Evolutionary conservation across 92 coral and sea anemone species (phyloP), one percentile per base, ranked within the genome.

Genomic region (Bergia puertoricense): DNA sequence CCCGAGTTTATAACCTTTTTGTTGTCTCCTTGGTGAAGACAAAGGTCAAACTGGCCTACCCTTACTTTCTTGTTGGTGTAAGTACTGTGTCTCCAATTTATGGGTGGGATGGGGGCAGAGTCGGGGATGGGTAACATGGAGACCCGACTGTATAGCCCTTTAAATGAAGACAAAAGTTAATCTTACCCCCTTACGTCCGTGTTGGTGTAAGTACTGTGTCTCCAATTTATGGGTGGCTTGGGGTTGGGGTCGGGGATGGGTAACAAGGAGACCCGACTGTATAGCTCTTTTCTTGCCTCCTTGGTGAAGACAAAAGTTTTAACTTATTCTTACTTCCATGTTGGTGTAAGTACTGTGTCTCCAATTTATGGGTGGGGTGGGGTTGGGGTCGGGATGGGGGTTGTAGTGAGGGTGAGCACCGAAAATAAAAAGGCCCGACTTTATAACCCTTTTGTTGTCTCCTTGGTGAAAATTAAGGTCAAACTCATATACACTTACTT

Each of bases 1-100:
- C 98, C 10, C 90, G 99, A 20, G 94, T 96, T 11, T 96, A 96
- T 93, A 95, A 96, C 88, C 99, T 98, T 6, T 96, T 96, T 88
- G 93, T 93, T 48, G 91, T 96, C 42, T 91, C 96, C 2, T 81
- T 96, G 65, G 94, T 93, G 36, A 96, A 95, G 85, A 93, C 99
- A 6, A 93, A 96, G 71, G 94, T 96, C 22, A 93, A 92, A 15
- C 92, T 93, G 11, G 91, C 92, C 48, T 96, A 96, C 80, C 99
- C 99, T n/a, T 96, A 93, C 91, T 95, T 86, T 90, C 94, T 95
- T 71, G 77, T 93, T 46, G 96, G 93, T 86, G 99, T 95, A 90
- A 92, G 98, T 94, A 43, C 0, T 62, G 23, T 16, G 57, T 51
- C 57, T 51, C 11, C 57, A 51, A 51, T 51, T 51, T 10, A 51